Evolutionary conservation across 2,113 vertebrate genomes (phyloP), one percentile per base, ranked within the genome.

Genomic region (Rhabdomys dilectus): DNA sequence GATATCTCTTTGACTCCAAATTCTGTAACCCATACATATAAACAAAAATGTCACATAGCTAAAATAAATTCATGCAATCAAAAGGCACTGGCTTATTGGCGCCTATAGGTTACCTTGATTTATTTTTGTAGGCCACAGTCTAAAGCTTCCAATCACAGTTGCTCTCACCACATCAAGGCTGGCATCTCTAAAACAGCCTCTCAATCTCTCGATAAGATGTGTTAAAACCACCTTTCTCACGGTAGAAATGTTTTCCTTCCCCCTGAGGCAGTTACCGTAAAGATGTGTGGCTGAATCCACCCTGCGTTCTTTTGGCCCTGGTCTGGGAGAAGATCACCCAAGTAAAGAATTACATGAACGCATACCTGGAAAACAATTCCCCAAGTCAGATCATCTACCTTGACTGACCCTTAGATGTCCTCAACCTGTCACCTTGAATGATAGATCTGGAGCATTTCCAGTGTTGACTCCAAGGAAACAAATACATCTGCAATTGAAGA

Each of bases 1-100:
- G 98, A 97, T 29, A 98, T 96, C 91, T 98, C 98, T 62, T 96
- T 97, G 95, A 98, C 98, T 97, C 98, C 98, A 97, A 98, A 98
- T 95, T 98, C 98, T 98, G 9, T 15, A 64, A 70, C 89, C 2
- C 91, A 91, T 8, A 94, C 15, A 81, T 9, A 75, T 58, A 93
- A 94, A 77, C 24, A 56, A n/a, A 51, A 72, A 39, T 29, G 16
- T 84, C 62, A 87, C 36, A 66, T 3, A 31, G 7, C 39, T 88
- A 45, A 12, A 72, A 95, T 76, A 82, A 80, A 73, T 3, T 21
- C 78, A 42, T 1, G 75, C 5, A 31, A 24, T 84, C 75, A 81
- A 80, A 81, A 56, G 22, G 4, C 31, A 80, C 60, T 42, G 76
- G 86, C 22, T 48, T 29, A 80, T 12, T 42, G 68, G 62, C 3